Conservation (phyloP, 2,888 invertebrate species). For the Alcis repandata region DNA sequence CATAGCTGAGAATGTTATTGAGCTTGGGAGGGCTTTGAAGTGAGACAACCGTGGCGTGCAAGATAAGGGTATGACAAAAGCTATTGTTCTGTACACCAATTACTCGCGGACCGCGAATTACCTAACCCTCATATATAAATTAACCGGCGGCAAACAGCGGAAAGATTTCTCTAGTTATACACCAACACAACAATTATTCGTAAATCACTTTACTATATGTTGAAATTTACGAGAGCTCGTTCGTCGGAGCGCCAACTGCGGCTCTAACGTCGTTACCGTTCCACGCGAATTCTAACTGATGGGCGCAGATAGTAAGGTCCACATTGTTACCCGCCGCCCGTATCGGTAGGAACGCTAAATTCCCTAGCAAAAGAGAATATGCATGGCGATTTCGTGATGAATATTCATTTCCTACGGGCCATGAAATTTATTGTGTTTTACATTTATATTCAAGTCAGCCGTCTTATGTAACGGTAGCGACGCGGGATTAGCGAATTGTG, state of each 20-base stretch:
- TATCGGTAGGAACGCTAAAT: conserved; percentile 76
- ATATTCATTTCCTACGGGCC: conserved; percentile 87
- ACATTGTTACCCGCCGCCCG: conserved; percentile 60
- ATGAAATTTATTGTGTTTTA: conserved; percentile 87
- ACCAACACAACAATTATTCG: conserved; percentile 87
- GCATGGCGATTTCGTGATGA: conserved; percentile 87
- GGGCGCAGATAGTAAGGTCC: conserved; percentile 66
- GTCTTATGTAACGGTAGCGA: conserved; percentile 86
- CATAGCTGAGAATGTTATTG: conserved; percentile 73
- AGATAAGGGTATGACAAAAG: conserved; percentile 86
- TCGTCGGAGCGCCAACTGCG: conserved; percentile 69
- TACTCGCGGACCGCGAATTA: conserved; percentile 85
- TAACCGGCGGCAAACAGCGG: conserved; percentile 85
- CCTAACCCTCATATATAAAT: conserved; percentile 87
- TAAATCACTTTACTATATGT: conserved; percentile 87
- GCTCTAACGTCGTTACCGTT: conserved; percentile 60
- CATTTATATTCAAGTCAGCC: conserved; percentile 86
- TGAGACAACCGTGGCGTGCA: conserved; percentile 78
- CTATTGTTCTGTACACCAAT: conserved; percentile 86
- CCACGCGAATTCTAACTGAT: conserved; percentile 73
- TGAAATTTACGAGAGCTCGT: conserved; percentile 84
- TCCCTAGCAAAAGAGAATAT: conserved; percentile 84
- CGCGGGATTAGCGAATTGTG: conserved; percentile 85
- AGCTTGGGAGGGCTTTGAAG: conserved; percentile 73
- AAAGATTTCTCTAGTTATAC: conserved; percentile 87